Base-by-base conservation (phyloP, 2,888 invertebrate species). In the Eristalis pertinax region DNA sequence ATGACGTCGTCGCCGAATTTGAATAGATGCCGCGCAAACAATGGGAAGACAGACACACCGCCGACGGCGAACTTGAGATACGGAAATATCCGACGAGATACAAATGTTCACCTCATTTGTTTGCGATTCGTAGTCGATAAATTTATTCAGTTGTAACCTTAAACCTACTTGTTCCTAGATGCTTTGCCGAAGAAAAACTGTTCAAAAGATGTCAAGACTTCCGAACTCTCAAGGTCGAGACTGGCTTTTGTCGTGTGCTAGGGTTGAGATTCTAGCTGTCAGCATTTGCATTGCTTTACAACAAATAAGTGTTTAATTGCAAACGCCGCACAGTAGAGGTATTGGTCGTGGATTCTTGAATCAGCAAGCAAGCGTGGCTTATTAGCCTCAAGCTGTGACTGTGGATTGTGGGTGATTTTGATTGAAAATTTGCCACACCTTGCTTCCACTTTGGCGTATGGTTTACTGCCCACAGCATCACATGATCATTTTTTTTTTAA, bases 1-100 rank as follows among this genome's bases (percentile, higher is more conserved):
- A 32, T 75, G 38, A 70, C 43, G 78, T 60, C 24, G 60, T 26
- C 60, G 4, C 13, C 26, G 26, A 50, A 19, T 19, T 50, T 50
- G 19, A 19, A 19, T 19, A 5, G 10, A 50, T 50, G n/a, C 50
- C 19, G 50, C 19, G 50, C 19, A 50, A 60, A 60, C 26, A 60
- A 60, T 26, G 26, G 60, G 60, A 26, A 60, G 60, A 60, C 11
- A 24, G 24, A 60, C 26, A 4, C 19, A 11, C 26, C 32, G 32
- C 32, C 32, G 32, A 10, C 32, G 32, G 7, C 32, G 63, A 35
- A 50, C 11, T 63, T 41, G n/a, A 58, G 41, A 69, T 32, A 35
- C 74, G 77, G 77, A 83, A 76, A 65, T 76, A 75, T 13, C 63
- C 3, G 29, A 38, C 8, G n/a, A 56, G 22, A n/a, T 15, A 60